phyloP scores from a whole-genome alignment of 2,888 invertebrate genomes.

The Leptopilina drosophilae region DNA sequence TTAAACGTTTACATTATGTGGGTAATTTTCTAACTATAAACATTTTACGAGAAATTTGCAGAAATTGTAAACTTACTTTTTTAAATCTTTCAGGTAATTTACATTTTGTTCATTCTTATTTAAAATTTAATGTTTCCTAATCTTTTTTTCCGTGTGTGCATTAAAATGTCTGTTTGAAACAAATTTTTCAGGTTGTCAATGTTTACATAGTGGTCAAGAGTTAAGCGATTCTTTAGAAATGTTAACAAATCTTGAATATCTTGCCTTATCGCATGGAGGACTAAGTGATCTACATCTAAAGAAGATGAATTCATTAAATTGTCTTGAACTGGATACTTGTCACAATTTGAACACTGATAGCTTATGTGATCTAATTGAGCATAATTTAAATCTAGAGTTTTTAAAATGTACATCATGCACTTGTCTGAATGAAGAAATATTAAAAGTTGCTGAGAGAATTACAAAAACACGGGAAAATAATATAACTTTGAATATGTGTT shows the following conservation, averaged over 20 bases:
- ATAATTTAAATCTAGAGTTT: conserved; percentile 6
- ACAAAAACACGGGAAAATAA: background rate
- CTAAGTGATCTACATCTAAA: background rate
- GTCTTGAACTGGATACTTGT: background rate
- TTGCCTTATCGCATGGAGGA: background rate
- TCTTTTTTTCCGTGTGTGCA: too few relatives aligned
- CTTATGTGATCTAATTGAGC: conserved; percentile 11
- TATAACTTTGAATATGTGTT: background rate
- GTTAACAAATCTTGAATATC: conserved; percentile 20
- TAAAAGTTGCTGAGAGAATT: background rate
- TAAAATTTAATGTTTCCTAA: too few relatives aligned
- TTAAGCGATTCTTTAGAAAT: background rate
- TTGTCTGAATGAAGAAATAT: background rate
- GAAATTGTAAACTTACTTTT: conserved; percentile 4
- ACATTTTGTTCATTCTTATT: background rate
- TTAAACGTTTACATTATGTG: conserved; percentile 2
- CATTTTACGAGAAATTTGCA: background rate
- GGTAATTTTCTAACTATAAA: background rate
- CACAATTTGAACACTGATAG: background rate
- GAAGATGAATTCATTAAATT: conserved; percentile 11
- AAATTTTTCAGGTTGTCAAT: too few relatives aligned
- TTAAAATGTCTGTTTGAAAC: too few relatives aligned
- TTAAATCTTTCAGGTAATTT: conserved; percentile 20
- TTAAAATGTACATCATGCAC: background rate
- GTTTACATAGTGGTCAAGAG: background rate